Base-by-base conservation (phyloP, 2,888 invertebrate genomes). In the Spilarctia lutea region DNA sequence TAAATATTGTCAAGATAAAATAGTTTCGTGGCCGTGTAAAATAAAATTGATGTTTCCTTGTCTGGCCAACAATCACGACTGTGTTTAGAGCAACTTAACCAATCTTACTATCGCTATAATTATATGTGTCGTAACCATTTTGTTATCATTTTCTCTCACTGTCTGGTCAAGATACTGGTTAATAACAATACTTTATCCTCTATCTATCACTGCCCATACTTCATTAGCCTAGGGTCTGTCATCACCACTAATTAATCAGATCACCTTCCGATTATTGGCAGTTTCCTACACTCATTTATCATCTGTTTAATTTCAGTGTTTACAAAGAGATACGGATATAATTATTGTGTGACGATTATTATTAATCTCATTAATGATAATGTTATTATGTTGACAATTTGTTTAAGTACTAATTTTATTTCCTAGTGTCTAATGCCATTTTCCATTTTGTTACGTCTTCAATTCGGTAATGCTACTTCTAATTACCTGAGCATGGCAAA, bases 281-380 rank as follows among this genome's bases (percentile, higher is more conserved):
- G 81, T 91, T 91, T 91, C 90, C 89, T 85, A 86, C 83, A 84
- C 65, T 80, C 78, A 84, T 83, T 89, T 89, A 89, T 88, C 87
- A 78, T 87, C 78, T 91, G 90, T 91, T 91, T 90, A 92, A 90
- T 92, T 88, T 86, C 80, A 73, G 75, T 82, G 88, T 91, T 92
- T 92, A 91, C 83, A 80, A 78, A 81, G 77, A 77, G 85, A 89
- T 86, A 89, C 91, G 94, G 94, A 94, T 93, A 91, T 90, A 76
- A 86, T 89, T 89, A 89, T 88, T 88, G 80, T 83, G 78, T 71
- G 74, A 82, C 77, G 80, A 81, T 82, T 85, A 81, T 84, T 84
- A 82, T 73, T 76, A 39, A 83, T 83, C 70, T 79, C 39, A 71
- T 79, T 79, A 80, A 65, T 77, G 78, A 84, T 84, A 72, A 68